A percentile compares a stretch with the other conserved stretches of the same genome.
phyloP scores from a whole-genome alignment of 1,140 invertebrate species.

The Agraylea sexmaculata region DNA sequence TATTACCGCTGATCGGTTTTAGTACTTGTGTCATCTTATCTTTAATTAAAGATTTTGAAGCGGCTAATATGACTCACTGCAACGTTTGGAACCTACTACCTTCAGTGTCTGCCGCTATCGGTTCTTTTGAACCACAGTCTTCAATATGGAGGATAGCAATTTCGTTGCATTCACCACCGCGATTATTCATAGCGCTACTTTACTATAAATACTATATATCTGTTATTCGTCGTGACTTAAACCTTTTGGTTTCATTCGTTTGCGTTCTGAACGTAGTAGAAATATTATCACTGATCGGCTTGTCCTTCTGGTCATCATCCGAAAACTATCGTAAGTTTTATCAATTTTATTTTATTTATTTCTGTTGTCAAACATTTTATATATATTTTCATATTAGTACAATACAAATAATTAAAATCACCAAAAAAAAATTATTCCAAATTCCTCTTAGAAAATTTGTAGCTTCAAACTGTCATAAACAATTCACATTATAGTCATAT shows the following conservation, averaged over 20 bases:
- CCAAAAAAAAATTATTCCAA: background rate
- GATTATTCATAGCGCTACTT: conserved; percentile 49
- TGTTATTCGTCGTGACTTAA: conserved; percentile 36
- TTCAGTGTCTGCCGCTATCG: conserved; percentile 68
- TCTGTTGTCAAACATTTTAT: background rate
- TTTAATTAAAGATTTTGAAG: conserved; percentile 51
- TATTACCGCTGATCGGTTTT: conserved; percentile 45
- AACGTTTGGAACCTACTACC: conserved; percentile 60
- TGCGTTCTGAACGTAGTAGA: conserved; percentile 51
- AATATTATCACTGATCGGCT: conserved; percentile 50
- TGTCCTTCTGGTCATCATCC: conserved; percentile 62
- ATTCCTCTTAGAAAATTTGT: background rate
- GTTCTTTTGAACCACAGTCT: conserved; percentile 58
- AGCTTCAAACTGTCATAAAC: background rate
- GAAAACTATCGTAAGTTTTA: conserved; percentile 55
- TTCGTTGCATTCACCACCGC: conserved; percentile 50
- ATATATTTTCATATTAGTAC: background rate
- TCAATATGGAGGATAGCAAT: conserved; percentile 63
- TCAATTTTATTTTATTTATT: conserved; percentile 4
- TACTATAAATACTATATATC: conserved; percentile 47
- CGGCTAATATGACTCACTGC: conserved; percentile 57
- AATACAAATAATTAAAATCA: background rate
- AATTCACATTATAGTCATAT: background rate
- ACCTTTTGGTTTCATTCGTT: conserved; percentile 40
- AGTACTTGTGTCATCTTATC: conserved; percentile 47